Evolutionary conservation across 30 jellyfish, hydroid and myxozoan genomes (phyloP).

Genomic region (Mastigias papua): DNA sequence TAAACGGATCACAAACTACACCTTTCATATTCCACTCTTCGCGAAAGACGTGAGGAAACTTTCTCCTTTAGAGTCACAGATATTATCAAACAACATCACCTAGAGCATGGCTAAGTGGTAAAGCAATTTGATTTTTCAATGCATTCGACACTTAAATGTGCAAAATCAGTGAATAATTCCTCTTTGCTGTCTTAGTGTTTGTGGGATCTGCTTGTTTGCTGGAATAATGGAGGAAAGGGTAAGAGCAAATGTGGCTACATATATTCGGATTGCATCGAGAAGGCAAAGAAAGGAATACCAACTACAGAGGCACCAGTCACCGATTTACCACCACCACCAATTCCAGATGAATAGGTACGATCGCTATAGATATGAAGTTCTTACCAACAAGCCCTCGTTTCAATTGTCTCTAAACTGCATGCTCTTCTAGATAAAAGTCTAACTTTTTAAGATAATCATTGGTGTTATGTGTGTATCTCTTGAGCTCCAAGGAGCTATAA

Average conservation of each 20-base stretch:
- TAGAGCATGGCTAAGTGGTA: not conserved
- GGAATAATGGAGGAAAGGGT: constrained; percentile 25
- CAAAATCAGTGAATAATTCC: not conserved
- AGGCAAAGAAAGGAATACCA: constrained; percentile 41
- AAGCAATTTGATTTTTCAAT: not conserved
- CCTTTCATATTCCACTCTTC: too few relatives aligned
- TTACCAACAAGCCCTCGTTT: too few relatives aligned
- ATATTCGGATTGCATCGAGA: constrained; percentile 54
- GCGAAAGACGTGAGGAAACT: too few relatives aligned
- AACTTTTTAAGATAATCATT: too few relatives aligned
- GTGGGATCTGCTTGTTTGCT: constrained; percentile 62
- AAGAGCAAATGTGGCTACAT: constrained; percentile 41
- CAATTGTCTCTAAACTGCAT: too few relatives aligned
- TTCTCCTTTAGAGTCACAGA: too few relatives aligned
- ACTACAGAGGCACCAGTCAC: constrained; percentile 45
- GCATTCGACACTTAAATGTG: not conserved
- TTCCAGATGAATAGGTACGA: constrained; percentile 31
- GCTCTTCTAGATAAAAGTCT: too few relatives aligned
- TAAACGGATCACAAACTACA: too few relatives aligned
- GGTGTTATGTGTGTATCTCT: too few relatives aligned
- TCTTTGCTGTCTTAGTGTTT: constrained; percentile 17
- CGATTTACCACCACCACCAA: constrained; percentile 49
- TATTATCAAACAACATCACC: too few relatives aligned
- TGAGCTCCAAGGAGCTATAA: too few relatives aligned
- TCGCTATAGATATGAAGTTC: too few relatives aligned